A percentile compares a stretch with the other conserved stretches of the same genome.
Conservation (phyloP, 2,797 vertebrate species). For the Carduelis carduelis region DNA sequence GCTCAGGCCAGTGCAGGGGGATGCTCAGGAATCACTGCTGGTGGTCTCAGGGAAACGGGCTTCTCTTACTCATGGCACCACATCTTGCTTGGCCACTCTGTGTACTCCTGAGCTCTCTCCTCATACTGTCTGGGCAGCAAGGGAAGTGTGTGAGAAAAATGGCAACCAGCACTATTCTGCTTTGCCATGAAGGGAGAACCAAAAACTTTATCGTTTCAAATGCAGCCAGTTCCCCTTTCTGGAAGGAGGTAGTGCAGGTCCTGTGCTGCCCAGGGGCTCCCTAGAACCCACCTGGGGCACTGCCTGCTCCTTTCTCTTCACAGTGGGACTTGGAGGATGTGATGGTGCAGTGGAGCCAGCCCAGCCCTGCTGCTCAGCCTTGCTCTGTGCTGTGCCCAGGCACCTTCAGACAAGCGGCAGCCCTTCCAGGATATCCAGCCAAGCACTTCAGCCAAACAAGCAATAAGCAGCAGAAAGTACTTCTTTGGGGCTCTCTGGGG, state of each 20-base stretch:
- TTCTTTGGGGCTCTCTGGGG: background rate
- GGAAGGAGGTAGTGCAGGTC: accelerated
- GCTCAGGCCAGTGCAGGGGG: background rate
- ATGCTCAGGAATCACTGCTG: background rate
- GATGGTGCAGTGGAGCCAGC: conserved; percentile 62
- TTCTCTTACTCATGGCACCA: background rate
- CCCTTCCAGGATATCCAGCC: accelerated
- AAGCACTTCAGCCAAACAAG: background rate
- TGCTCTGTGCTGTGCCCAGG: background rate
- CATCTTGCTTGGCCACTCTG: accelerated
- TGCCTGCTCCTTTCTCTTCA: background rate
- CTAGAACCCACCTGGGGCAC: accelerated
- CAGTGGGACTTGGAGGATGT: conserved; percentile 81
- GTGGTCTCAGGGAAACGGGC: background rate
- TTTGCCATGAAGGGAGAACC: background rate
- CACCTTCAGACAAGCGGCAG: background rate
- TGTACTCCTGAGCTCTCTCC: background rate
- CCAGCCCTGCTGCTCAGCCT: background rate
- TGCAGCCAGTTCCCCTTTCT: background rate
- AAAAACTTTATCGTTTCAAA: background rate
- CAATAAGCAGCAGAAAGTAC: background rate
- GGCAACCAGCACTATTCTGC: background rate
- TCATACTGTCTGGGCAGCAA: background rate
- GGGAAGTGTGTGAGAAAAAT: background rate
- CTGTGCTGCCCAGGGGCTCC: background rate